Evolutionary conservation across 2,113 vertebrate species (phyloP).

Genomic region (Ophthalmolycus amberensis): DNA sequence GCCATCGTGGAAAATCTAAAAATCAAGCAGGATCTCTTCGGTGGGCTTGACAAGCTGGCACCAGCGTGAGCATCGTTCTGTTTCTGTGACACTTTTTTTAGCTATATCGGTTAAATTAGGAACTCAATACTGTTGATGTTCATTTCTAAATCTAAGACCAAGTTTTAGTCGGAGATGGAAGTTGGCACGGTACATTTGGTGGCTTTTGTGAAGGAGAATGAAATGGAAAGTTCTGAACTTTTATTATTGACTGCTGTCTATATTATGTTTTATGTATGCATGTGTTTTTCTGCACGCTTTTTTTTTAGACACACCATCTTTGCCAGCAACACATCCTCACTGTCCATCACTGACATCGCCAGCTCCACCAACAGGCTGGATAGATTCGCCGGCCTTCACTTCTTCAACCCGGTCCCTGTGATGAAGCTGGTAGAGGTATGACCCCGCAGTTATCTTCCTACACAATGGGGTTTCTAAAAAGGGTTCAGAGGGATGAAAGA

Average conservation of each 20-base stretch:
- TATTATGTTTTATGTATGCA: neutral
- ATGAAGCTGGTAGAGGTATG: conserved; percentile 97
- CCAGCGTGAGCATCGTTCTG: conserved; percentile 84
- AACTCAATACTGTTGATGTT: neutral
- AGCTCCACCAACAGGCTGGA: conserved; percentile 92
- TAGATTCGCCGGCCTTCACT: conserved; percentile 95
- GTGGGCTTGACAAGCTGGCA: conserved; percentile 91
- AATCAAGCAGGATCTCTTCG: conserved; percentile 91
- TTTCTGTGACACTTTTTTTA: neutral
- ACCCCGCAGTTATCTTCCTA: no score
- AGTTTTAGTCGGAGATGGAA: neutral
- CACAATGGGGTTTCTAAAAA: neutral
- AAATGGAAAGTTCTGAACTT: conserved; percentile 1
- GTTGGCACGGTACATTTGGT: neutral
- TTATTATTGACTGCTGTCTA: neutral
- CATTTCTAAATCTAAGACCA: neutral
- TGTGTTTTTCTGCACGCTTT: neutral
- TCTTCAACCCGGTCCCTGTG: conserved; percentile 97
- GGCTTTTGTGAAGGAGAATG: neutral
- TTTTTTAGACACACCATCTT: conserved; percentile 91
- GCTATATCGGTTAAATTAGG: neutral
- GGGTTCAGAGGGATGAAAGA: neutral
- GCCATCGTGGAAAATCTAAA: conserved; percentile 95
- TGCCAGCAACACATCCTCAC: conserved; percentile 96
- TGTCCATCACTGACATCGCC: conserved; percentile 90